phyloP scores from a whole-genome alignment of 1,140 invertebrate species.

The Ptiloglossa arizonensis region DNA sequence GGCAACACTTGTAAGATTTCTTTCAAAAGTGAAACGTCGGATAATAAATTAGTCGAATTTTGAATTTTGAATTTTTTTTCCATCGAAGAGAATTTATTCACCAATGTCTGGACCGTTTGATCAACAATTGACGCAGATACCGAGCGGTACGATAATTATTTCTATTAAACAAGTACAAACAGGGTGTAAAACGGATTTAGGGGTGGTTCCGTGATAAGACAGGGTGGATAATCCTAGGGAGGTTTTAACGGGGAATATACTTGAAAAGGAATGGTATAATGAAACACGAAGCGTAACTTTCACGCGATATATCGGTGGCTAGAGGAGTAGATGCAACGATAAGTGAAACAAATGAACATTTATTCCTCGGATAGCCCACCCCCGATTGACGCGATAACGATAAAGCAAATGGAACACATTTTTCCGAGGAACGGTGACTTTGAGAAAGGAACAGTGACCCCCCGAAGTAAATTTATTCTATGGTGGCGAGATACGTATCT shows the following conservation, averaged over 20 bases:
- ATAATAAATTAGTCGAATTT: no score
- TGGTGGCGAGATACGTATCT: background rate
- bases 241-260: background rate
- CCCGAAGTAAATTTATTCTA: background rate
- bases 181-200: background rate
- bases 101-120: no score
- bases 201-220: no score
- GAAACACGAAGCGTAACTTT: background rate
- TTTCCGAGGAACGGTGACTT: background rate
- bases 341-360: constrained; percentile 47
- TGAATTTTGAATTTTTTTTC: no score
- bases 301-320: no score
- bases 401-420: constrained; percentile 3
- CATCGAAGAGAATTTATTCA: no score
- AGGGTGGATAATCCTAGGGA: background rate
- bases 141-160: no score
- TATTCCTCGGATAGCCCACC: constrained; percentile 15
- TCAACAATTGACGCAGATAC: no score
- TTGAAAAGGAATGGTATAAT: background rate
- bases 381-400: constrained; percentile 9
- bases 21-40: no score
- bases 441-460: background rate
- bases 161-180: background rate
- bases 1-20: no score
- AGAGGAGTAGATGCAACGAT: constrained; percentile 10